phyloP scores from a whole-genome alignment of 2,797 vertebrate genomes.

The Sciurus carolinensis region DNA sequence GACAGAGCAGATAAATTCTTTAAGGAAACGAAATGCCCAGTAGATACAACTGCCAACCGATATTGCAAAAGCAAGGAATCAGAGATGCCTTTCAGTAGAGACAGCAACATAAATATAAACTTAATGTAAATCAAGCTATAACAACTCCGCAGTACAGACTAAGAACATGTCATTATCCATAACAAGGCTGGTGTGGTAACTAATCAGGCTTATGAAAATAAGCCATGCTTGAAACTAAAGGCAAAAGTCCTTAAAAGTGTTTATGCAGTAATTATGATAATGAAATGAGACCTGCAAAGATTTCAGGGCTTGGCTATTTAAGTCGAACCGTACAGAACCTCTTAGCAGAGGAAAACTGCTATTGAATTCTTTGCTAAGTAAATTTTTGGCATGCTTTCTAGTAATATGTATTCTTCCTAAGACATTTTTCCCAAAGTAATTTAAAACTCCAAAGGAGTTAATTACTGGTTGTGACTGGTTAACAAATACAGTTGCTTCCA shows the following conservation, averaged over 20 bases:
- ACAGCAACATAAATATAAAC: background rate
- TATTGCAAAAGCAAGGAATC: conserved; percentile 54
- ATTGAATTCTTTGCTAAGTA: conserved; percentile 75
- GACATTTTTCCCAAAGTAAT: conserved; percentile 67
- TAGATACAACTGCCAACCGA: conserved; percentile 71
- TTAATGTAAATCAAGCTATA: conserved; percentile 35
- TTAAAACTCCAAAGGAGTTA: conserved; percentile 76
- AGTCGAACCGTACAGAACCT: conserved; percentile 54
- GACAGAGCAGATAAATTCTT: conserved; percentile 73
- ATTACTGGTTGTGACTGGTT: conserved; percentile 79
- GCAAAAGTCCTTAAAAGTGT: conserved; percentile 67
- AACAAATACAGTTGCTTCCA: conserved; percentile 79
- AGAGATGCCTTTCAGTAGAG: conserved; percentile 52
- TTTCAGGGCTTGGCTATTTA: background rate
- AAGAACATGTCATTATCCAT: conserved; percentile 39
- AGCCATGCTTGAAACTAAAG: conserved; percentile 60
- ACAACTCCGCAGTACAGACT: background rate
- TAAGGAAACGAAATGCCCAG: conserved; percentile 75
- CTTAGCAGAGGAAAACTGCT: conserved; percentile 59
- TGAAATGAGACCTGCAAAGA: conserved; percentile 34
- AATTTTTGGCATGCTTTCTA: conserved; percentile 78
- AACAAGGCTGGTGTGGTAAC: conserved; percentile 11
- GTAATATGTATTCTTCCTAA: conserved; percentile 69
- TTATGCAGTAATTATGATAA: conserved; percentile 53
- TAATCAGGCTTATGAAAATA: conserved; percentile 60